These are phyloP conservation scores for Archaeoteleia sp. DNA, from an alignment of 2,888 invertebrate genomes.

Conservation along the genomic window DNA sequence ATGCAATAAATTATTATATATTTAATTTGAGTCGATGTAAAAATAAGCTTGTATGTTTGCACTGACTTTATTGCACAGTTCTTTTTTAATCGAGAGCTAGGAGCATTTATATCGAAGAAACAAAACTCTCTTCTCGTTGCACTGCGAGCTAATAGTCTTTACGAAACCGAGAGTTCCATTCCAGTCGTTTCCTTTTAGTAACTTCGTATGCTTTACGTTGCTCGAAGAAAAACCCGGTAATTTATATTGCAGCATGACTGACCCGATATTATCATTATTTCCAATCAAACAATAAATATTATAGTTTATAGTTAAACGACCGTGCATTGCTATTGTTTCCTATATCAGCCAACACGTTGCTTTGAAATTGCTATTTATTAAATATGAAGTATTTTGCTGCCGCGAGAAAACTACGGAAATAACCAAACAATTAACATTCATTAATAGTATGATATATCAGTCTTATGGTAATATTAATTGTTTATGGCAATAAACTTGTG, in stretches of 20 bases:
- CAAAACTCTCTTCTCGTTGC: constrained; percentile 14
- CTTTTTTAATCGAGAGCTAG: too few relatives aligned
- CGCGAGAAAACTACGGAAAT: too few relatives aligned
- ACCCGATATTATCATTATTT: constrained; percentile 21
- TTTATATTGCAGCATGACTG: constrained; percentile 37
- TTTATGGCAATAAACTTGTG: too few relatives aligned
- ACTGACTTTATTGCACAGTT: too few relatives aligned
- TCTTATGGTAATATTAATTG: too few relatives aligned
- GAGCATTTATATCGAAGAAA: constrained; percentile 9
- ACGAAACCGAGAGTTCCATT: constrained; percentile 33
- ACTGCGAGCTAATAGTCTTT: constrained; percentile 26
- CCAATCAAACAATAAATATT: constrained; percentile 20
- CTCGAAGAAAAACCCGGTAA: constrained; percentile 35
- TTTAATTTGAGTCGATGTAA: too few relatives aligned
- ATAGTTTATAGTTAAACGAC: constrained; percentile 8
- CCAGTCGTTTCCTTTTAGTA: constrained; percentile 36
- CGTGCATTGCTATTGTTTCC: not conserved
- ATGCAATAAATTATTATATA: too few relatives aligned
- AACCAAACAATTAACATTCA: too few relatives aligned
- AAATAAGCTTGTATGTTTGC: too few relatives aligned
- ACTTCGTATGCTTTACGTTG: constrained; percentile 37
- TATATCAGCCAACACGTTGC: too few relatives aligned
- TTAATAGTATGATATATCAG: too few relatives aligned
- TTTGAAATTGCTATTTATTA: not conserved
- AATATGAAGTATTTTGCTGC: too few relatives aligned